Conservation (phyloP, 2,113 vertebrate genomes). For the Chrysochloris asiatica region DNA sequence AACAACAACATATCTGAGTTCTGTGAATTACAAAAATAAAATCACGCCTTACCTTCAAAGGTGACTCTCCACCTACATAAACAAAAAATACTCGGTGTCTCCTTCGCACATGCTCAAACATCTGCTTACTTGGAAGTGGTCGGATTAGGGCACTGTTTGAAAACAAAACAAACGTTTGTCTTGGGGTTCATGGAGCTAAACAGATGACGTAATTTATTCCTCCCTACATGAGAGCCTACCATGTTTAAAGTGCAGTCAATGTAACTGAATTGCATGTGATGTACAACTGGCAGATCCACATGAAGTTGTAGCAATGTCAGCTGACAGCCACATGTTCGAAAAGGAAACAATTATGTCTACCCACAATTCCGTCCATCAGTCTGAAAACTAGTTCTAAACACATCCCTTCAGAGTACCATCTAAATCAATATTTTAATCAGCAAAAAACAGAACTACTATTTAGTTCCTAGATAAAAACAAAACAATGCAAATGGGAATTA, state of each 20-base stretch:
- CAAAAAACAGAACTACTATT: neutral
- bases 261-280: neutral
- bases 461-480: neutral
- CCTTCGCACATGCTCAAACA: constrained; percentile 95
- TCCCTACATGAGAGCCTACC: neutral
- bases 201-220: neutral
- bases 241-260: neutral
- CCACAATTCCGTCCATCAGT: neutral
- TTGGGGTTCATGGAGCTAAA: neutral
- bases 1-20: neutral
- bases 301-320: no score
- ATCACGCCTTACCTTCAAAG: constrained; percentile 90
- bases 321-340: no score
- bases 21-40: constrained; percentile 15
- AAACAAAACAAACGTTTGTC: constrained; percentile 40
- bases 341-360: no score
- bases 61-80: constrained; percentile 95
- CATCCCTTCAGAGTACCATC: neutral
- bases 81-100: constrained; percentile 95
- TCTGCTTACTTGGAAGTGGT: constrained; percentile 94
- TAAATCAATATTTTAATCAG: constrained; percentile 8
- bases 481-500: neutral
- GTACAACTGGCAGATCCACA: no score
- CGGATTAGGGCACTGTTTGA: constrained; percentile 92
- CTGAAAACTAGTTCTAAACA: constrained; percentile 8